Evolutionary conservation across 2,113 vertebrate species (phyloP), one percentile per base, ranked within the genome.

Genomic region (Xenopus borealis): DNA sequence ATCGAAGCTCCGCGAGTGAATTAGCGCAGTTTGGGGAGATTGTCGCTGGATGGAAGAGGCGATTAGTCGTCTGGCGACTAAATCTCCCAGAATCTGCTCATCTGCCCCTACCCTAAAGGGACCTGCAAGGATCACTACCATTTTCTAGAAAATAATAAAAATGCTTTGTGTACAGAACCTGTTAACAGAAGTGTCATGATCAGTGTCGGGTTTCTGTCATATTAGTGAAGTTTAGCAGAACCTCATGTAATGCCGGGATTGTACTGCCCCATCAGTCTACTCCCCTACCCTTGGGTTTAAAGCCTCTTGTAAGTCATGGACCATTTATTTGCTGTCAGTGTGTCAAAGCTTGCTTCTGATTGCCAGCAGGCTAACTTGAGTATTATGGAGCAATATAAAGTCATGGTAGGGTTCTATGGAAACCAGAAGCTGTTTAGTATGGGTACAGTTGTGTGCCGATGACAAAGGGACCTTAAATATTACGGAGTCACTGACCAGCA

Each of bases 391-490:
- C 5, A 40, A 4, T 40, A 40, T 6, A 70, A 59, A 61, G 71
- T 74, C 70, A 75, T 82, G 78, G 58, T 72, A 78, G 68, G 62
- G 65, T 6, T 46, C 7, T 71, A 81, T 78, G 4, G 74, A 57
- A 79, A 11, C 13, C 66, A 3, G 72, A 59, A 71, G 79, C 0
- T 0, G 55, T 67, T 81, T 81, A 83, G 81, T 78, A 81, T 82
- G 67, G 14, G 72, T 72, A 75, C 82, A 78, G 62, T 83, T 88
- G 86, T 79, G 81, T 2, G 27, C 4, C 71, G 82, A 76, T 70
- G 79, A 72, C 74, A 75, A 78, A 82, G 72, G 71, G 13, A 63
- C 47, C 78, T 10, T 55, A 17, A 68, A 84, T 27, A 27, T 2
- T 27, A 83, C 69, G 64, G 80, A 72, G 74, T 69, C 13, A 0